phyloP scores from a whole-genome alignment of 2,113 vertebrate species.

The Ictalurus punctatus region DNA sequence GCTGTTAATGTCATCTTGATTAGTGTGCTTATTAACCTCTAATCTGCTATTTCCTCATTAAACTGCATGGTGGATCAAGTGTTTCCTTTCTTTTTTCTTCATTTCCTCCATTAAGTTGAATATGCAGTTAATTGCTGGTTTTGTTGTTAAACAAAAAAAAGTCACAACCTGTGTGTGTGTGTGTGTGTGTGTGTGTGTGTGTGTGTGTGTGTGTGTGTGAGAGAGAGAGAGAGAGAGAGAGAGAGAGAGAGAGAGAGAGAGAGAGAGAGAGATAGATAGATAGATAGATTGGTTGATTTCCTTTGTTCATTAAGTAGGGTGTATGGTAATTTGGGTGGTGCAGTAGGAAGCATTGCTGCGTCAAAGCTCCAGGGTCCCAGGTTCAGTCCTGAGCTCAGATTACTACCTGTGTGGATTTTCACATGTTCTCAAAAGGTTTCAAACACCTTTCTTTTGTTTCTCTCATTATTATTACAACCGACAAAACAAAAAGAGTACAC shows the following conservation, averaged over 20 bases:
- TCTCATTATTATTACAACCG: background rate
- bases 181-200: background rate
- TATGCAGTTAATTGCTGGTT: slow-evolving; percentile 1
- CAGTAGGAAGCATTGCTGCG: background rate
- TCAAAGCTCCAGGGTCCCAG: background rate
- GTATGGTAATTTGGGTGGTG: background rate
- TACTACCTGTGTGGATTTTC: background rate
- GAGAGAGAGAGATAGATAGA: too few relatives aligned
- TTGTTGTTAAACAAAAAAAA: background rate
- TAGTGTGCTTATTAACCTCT: background rate
- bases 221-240: too few relatives aligned
- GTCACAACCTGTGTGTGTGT: background rate
- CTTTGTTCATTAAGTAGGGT: background rate
- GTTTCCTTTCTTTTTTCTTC: background rate
- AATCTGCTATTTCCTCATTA: slow-evolving; percentile 14
- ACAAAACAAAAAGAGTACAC: background rate
- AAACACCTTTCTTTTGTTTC: too few relatives aligned
- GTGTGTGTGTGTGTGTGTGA: too few relatives aligned
- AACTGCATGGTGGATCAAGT: slow-evolving; percentile 6
- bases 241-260: too few relatives aligned
- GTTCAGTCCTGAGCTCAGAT: background rate
- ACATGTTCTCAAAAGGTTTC: background rate
- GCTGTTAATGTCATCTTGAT: background rate
- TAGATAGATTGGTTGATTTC: background rate
- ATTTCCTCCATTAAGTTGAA: slow-evolving; percentile 6